Percentiles rank a stretch among this genome's conserved stretches.
These are phyloP conservation scores for Harpegnathos saltator DNA, from an alignment of 1,140 invertebrate species.

Conservation along the genomic window DNA sequence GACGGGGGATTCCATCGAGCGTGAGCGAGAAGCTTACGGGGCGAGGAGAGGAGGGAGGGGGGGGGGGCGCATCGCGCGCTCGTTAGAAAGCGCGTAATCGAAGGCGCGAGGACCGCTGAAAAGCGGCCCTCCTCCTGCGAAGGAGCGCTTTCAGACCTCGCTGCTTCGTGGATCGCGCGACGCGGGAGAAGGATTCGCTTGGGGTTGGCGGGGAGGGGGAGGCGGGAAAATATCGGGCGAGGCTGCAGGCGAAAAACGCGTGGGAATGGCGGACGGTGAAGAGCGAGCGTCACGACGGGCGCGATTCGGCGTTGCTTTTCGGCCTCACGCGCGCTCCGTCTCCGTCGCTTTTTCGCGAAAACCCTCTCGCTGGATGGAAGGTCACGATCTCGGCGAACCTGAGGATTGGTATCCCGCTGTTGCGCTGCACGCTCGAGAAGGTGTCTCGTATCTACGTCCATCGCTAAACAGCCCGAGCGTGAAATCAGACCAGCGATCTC, in stretches of 20 bases:
- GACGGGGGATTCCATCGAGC: neutral
- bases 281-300: neutral
- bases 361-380: conserved; percentile 69
- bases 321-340: conserved; percentile 47
- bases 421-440: conserved; percentile 76
- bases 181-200: no score
- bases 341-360: conserved; percentile 70
- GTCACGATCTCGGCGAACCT: conserved; percentile 72
- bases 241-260: neutral
- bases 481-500: conserved; percentile 82
- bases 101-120: no score
- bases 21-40: no score
- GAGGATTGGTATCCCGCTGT: conserved; percentile 76
- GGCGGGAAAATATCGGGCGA: neutral
- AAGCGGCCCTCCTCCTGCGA: no score
- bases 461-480: conserved; percentile 83
- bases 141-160: no score
- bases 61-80: no score
- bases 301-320: conserved; percentile 33
- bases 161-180: no score
- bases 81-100: no score
- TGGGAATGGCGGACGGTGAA: conserved; percentile 18
- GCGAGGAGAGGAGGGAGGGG: no score
- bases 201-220: no score
- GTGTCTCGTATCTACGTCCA: conserved; percentile 82